These are phyloP conservation scores for Percopsis omiscomaycus DNA, from an alignment of 2,797 vertebrate genomes.

Conservation along the genomic window DNA sequence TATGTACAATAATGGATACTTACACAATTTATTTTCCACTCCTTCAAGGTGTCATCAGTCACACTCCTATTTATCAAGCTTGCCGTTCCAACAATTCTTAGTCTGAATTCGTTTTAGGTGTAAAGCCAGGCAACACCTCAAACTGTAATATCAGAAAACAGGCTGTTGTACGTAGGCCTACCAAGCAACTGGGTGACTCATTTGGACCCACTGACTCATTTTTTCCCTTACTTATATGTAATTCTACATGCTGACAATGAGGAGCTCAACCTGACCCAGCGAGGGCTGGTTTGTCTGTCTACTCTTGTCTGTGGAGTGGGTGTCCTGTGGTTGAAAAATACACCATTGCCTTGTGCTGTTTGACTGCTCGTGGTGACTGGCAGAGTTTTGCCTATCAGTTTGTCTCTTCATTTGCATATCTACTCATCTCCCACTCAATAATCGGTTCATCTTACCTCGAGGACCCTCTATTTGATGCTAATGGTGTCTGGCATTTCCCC, in stretches of 20 bases:
- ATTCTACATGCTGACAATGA: constrained; percentile 35
- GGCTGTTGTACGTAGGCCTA: constrained; percentile 9
- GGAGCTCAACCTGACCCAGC: constrained; percentile 25
- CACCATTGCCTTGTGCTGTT: constrained; percentile 35
- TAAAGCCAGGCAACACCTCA: constrained; percentile 16
- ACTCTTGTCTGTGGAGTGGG: not conserved
- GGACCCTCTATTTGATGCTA: not conserved
- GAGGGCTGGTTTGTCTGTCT: constrained; percentile 23
- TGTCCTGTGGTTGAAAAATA: constrained; percentile 53
- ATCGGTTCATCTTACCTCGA: constrained; percentile 27
- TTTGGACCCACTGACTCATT: constrained; percentile 49
- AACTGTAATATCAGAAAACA: constrained; percentile 29
- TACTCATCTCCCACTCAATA: constrained; percentile 31
- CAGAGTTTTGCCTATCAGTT: constrained; percentile 25
- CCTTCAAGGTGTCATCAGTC: constrained; percentile 27
- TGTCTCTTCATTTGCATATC: constrained; percentile 36
- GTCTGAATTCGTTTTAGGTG: constrained; percentile 36
- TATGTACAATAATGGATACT: constrained; percentile 51
- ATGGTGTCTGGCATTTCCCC: constrained; percentile 21
- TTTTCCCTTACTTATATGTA: constrained; percentile 29
- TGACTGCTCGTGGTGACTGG: constrained; percentile 45
- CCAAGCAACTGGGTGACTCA: constrained; percentile 45
- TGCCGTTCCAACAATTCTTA: not conserved
- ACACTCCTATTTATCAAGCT: constrained; percentile 13
- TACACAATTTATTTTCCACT: constrained; percentile 21